Conservation (phyloP, 2,797 vertebrate species). For the Thaleichthys pacificus region DNA sequence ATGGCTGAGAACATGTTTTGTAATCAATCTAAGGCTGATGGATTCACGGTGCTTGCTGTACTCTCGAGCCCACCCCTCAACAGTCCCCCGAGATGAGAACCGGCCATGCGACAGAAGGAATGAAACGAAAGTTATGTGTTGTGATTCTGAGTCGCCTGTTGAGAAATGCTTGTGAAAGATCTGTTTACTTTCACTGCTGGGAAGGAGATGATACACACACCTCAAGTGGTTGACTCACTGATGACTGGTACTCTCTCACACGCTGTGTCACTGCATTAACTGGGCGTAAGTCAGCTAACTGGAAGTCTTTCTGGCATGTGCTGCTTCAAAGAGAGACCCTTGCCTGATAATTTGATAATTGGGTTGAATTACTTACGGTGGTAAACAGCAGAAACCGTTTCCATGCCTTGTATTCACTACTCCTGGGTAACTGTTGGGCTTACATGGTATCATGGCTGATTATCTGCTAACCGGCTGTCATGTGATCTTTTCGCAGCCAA, state of each 20-base stretch:
- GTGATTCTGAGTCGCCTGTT: constrained; percentile 41
- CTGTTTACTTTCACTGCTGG: constrained; percentile 67
- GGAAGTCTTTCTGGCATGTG: constrained; percentile 7
- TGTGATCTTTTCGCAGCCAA: constrained; percentile 60
- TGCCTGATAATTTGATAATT: not conserved
- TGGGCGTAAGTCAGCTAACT: constrained; percentile 47
- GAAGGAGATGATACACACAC: constrained; percentile 60
- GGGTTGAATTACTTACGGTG: not conserved
- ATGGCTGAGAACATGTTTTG: constrained; percentile 34
- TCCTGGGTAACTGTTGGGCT: constrained; percentile 15
- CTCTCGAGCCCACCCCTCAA: constrained; percentile 20
- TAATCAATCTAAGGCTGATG: constrained; percentile 29
- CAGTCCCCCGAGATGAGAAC: constrained; percentile 14
- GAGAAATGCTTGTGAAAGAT: constrained; percentile 57
- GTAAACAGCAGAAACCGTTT: constrained; percentile 10
- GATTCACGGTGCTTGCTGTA: constrained; percentile 14
- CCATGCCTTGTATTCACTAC: constrained; percentile 12
- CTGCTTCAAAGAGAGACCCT: too few species aligned
- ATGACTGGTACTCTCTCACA: constrained; percentile 58
- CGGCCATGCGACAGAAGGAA: not conserved
- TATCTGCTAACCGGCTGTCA: constrained; percentile 58
- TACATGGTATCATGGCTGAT: constrained; percentile 52
- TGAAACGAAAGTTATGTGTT: constrained; percentile 46
- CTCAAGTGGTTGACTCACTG: constrained; percentile 59
- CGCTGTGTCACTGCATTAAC: constrained; percentile 44